Conservation (phyloP, 2,113 vertebrate species). For the Myiozetetes cayanensis region DNA sequence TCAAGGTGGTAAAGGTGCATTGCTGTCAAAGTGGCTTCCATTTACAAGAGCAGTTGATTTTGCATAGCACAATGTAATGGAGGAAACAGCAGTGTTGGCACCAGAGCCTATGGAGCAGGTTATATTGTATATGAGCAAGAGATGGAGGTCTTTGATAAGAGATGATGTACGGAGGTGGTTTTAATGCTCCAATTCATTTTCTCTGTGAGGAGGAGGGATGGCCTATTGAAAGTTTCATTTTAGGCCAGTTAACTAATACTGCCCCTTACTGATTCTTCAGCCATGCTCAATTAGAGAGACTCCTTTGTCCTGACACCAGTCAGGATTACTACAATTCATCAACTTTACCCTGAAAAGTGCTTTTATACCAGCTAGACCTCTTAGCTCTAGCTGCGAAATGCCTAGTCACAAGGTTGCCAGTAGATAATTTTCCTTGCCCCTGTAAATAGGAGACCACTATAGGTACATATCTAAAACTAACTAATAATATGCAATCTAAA, state of each 20-base stretch:
- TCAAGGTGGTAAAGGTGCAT: not conserved
- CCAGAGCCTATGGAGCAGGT: not conserved
- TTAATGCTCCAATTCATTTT: slow-evolving; percentile 57
- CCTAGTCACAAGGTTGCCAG: not conserved
- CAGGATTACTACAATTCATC: slow-evolving; percentile 60
- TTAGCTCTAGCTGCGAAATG: slow-evolving; percentile 29
- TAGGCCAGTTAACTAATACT: slow-evolving; percentile 59
- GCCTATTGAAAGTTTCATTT: slow-evolving; percentile 59
- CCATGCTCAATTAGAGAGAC: slow-evolving; percentile 54
- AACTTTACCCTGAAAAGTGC: slow-evolving; percentile 38
- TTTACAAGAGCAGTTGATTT: not conserved
- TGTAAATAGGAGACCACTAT: not conserved
- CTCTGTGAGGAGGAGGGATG: slow-evolving; percentile 34
- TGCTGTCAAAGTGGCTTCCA: not conserved
- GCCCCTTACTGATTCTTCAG: slow-evolving; percentile 52
- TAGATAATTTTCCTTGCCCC: not conserved
- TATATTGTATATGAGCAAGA: slow-evolving; percentile 13
- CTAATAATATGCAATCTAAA: not conserved
- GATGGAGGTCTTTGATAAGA: slow-evolving; percentile 43
- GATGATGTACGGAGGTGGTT: slow-evolving; percentile 22
- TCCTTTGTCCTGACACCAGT: slow-evolving; percentile 59
- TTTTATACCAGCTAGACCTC: slow-evolving; percentile 22
- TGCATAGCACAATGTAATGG: not conserved
- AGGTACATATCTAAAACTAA: not conserved
- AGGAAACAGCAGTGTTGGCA: not conserved